These are phyloP conservation scores for Pygoscelis antarcticus DNA, from an alignment of 2,113 vertebrate species.

Conservation along the genomic window DNA sequence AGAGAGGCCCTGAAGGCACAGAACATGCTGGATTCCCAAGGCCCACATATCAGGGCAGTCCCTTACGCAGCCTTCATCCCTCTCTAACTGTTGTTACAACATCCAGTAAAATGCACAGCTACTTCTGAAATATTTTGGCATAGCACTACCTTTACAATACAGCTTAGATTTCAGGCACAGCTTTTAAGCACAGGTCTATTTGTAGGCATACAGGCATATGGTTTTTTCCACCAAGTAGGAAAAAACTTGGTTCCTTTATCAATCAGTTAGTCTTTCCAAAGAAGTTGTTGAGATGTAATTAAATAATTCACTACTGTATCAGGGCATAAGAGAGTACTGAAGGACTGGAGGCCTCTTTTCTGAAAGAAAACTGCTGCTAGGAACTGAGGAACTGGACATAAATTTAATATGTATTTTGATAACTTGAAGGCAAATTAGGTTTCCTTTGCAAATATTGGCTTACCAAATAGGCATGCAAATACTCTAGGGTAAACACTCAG, in stretches of 20 bases:
- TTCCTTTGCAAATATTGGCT: constrained; percentile 15
- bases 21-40: background rate
- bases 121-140: background rate
- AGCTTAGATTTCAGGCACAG: background rate
- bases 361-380: background rate
- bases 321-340: background rate
- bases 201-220: background rate
- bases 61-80: background rate
- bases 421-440: background rate
- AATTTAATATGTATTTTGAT: background rate
- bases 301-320: background rate
- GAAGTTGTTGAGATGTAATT: background rate
- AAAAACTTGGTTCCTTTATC: background rate
- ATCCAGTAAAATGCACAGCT: background rate
- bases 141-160: background rate
- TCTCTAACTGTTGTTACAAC: background rate
- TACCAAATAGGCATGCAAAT: background rate
- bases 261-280: background rate
- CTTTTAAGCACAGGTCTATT: background rate
- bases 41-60: background rate
- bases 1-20: background rate
- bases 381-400: background rate
- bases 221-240: background rate
- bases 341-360: background rate
- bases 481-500: background rate